phyloP scores from a whole-genome alignment of 2,113 vertebrate species.

The Lates calcarifer region DNA sequence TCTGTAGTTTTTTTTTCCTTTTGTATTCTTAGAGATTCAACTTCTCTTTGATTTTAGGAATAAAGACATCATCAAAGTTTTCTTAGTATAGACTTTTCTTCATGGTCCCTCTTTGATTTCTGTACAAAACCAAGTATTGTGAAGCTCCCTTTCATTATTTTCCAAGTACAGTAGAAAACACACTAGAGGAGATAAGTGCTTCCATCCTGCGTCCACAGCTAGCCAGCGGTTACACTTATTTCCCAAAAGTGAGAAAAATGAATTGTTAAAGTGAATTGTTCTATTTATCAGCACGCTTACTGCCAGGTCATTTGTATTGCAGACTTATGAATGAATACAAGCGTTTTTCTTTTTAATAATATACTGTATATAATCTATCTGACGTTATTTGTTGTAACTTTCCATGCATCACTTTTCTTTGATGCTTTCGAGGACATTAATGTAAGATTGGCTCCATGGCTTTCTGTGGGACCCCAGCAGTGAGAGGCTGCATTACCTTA shows the following conservation, averaged over 20 bases:
- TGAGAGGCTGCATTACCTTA: conserved; percentile 34
- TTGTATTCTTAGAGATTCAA: neutral
- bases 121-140: neutral
- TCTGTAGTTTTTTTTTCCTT: too few relatives aligned
- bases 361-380: too few relatives aligned
- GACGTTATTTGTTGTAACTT: too few relatives aligned
- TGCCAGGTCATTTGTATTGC: neutral
- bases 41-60: neutral
- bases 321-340: neutral
- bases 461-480: neutral
- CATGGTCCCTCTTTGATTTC: neutral
- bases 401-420: neutral
- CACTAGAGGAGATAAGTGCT: neutral
- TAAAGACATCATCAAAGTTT: neutral
- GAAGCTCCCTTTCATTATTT: neutral
- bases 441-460: conserved; percentile 24
- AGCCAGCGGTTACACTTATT: neutral
- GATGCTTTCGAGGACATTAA: neutral
- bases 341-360: neutral
- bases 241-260: neutral
- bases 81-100: neutral
- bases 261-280: neutral
- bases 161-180: neutral
- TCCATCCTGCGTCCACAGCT: neutral
- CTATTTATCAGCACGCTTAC: rapidly evolving